Evolutionary conservation across 2,113 vertebrate species (phyloP).

Genomic region (Esox niger): DNA sequence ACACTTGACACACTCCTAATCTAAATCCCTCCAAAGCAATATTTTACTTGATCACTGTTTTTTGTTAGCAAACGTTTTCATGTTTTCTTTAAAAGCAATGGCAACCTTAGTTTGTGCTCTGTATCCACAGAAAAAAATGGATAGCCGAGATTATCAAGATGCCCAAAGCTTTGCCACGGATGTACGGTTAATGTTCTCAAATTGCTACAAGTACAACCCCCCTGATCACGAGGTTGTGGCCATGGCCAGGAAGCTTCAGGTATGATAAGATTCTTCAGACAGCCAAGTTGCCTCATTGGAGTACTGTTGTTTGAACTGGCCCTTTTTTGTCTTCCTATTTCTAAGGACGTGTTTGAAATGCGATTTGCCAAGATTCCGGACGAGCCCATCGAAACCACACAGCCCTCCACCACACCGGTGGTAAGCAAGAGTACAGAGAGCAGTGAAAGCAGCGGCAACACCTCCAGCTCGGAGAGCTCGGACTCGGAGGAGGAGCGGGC

Average conservation of each 20-base stretch:
- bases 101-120: too few relatives aligned
- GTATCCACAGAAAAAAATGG: conserved; percentile 91
- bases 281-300: too few relatives aligned
- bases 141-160: conserved; percentile 89
- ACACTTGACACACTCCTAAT: neutral
- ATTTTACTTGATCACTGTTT: too few relatives aligned
- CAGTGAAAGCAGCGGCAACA: conserved; percentile 91
- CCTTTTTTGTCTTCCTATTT: neutral
- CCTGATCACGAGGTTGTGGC: conserved; percentile 97
- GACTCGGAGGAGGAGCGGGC: conserved; percentile 98
- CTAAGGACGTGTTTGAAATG: conserved; percentile 97
- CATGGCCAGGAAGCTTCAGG: conserved; percentile 98
- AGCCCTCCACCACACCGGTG: conserved; percentile 73
- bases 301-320: neutral
- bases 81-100: too few relatives aligned
- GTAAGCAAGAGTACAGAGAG: conserved; percentile 92
- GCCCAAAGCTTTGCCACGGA: conserved; percentile 95
- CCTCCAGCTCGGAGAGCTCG: conserved; percentile 88
- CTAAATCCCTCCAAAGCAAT: too few relatives aligned
- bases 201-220: conserved; percentile 99
- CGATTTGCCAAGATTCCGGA: conserved; percentile 98
- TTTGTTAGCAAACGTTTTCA: too few relatives aligned
- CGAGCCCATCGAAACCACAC: conserved; percentile 82
- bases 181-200: conserved; percentile 98
- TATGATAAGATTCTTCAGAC: conserved; percentile 46